Evolutionary conservation across 2,797 vertebrate species (phyloP), one percentile per base, ranked within the genome.

Genomic region (Argentina silus): DNA sequence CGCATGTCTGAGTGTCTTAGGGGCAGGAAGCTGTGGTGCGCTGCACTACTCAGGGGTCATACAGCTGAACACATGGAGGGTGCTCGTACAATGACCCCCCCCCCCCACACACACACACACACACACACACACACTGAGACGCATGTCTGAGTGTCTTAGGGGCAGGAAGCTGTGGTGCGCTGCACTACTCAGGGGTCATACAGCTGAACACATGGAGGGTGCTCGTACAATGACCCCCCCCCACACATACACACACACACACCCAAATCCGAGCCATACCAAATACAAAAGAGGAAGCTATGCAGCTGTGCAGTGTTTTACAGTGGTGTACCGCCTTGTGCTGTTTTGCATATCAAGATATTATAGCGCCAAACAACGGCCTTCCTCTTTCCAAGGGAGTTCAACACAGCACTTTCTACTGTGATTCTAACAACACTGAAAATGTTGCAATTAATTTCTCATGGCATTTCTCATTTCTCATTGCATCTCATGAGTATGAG

Each of bases 201-300:
- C 27, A 36, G 27, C 27, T 36, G 27, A 36, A 36, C 27, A 36
- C 27, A 36, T 36, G 27, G 27, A 36, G 27, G 27, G 27, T 36
- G 27, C 27, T 36, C 4, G 27, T 36, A 36, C 27, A 36, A 36
- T 36, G 27, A 36, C 27, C 27, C 27, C 27, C 27, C 27, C 27
- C 27, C 27, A 12, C 17, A 65, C 21, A 69, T 70, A 23, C 36
- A 67, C 62, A 51, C 63, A 56, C 67, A 77, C 45, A 44, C 50
- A 71, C 43, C 43, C 6, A 21, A 57, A 78, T 70, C 70, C 53
- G 50, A 76, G 77, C 78, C 79, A 61, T 76, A 57, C 76, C 88
- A 93, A 94, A 61, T 76, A 57, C 76, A 89, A 93, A 94, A 94
- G 93, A 92, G 94, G 94, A 95, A 95, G 92, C 81, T 50, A 7